Conservation (phyloP, 2,888 invertebrate genomes). For the Hypolimnas misippus region DNA sequence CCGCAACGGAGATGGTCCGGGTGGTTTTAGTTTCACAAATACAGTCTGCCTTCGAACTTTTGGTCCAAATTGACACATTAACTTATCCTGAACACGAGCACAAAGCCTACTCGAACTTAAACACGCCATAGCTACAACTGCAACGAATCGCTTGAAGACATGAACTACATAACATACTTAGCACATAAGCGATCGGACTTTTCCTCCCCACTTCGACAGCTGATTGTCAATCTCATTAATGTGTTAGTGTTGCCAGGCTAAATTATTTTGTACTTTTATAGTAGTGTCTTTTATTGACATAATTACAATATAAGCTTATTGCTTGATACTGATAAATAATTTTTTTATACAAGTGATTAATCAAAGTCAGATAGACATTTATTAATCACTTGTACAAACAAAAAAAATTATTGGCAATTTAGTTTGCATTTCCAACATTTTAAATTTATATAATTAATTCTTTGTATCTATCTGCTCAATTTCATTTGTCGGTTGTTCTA, state of each 20-base stretch:
- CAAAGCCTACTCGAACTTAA: conserved; percentile 92
- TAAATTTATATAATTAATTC: too few species aligned
- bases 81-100: conserved; percentile 91
- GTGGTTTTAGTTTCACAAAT: conserved; percentile 87
- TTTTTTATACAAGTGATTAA: too few species aligned
- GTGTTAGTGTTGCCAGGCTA: conserved; percentile 50
- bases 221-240: conserved; percentile 77
- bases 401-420: too few species aligned
- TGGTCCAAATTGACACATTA: conserved; percentile 90
- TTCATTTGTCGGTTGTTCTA: too few species aligned
- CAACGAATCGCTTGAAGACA: conserved; percentile 85
- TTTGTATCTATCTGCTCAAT: too few species aligned
- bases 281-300: too few species aligned
- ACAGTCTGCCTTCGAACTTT: conserved; percentile 87
- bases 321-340: too few species aligned
- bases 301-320: too few species aligned
- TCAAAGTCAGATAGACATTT: too few species aligned
- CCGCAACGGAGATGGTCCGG: conserved; percentile 84
- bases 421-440: too few species aligned
- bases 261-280: conserved; percentile 4
- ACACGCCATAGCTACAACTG: conserved; percentile 92
- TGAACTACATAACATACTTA: conserved; percentile 78
- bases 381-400: too few species aligned
- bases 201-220: conserved; percentile 82
- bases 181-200: conserved; percentile 71